Evolutionary conservation across 2,113 vertebrate species (phyloP).

Genomic region (Vulpes ferrilata): DNA sequence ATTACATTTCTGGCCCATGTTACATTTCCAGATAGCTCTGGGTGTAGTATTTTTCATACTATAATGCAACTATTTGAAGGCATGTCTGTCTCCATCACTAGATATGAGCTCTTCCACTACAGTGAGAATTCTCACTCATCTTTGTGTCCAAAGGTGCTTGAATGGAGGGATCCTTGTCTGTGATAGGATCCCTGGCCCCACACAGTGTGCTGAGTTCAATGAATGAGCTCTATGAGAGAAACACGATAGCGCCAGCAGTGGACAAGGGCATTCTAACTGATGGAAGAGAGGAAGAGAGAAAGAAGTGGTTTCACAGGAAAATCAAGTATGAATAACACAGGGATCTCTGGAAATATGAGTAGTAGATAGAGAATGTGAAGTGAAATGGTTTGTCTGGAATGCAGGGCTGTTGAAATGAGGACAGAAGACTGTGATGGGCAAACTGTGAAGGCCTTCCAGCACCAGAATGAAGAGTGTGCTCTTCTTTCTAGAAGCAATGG

Average conservation of each 20-base stretch:
- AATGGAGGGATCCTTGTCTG: not conserved
- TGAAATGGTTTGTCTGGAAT: not conserved
- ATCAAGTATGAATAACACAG: not conserved
- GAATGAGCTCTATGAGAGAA: not conserved
- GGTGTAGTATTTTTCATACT: not conserved
- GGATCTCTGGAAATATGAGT: not conserved
- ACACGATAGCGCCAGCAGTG: not conserved
- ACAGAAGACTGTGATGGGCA: not conserved
- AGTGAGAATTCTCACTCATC: not conserved
- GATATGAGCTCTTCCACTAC: not conserved
- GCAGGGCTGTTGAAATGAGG: not conserved
- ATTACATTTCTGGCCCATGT: not conserved
- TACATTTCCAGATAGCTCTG: not conserved
- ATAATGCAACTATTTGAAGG: not conserved
- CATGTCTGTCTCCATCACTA: not conserved
- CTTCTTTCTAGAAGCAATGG: not conserved
- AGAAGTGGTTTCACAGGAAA: not conserved
- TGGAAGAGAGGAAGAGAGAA: not conserved
- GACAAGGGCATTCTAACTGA: not conserved
- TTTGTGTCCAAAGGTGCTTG: not conserved
- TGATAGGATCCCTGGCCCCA: not conserved
- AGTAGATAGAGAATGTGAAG: not conserved
- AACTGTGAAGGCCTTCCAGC: not conserved
- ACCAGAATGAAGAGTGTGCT: not conserved
- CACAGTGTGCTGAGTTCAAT: not conserved